Percentiles rank a stretch among this genome's conserved stretches.
Evolutionary conservation across 2,797 vertebrate species (phyloP).

Genomic region (Acanthurus leucopareius): DNA sequence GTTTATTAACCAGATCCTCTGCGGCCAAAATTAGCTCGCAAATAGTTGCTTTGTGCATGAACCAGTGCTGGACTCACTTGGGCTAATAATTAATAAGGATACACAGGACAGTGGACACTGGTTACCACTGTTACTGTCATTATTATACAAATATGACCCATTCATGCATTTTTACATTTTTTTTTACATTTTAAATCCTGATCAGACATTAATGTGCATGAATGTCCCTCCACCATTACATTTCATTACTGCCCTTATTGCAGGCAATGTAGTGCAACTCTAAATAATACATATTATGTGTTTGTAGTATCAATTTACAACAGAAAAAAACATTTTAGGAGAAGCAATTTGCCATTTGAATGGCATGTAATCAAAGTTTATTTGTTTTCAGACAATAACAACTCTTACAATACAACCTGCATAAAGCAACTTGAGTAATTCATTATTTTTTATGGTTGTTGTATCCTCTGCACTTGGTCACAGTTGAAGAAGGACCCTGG

Average conservation of each 20-base stretch:
- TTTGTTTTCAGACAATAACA: neutral
- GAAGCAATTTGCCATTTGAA: too few relatives aligned
- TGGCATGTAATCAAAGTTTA: neutral
- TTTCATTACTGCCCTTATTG: neutral
- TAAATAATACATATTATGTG: neutral
- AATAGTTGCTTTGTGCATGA: neutral
- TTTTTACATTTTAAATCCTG: neutral
- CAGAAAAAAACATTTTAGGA: too few relatives aligned
- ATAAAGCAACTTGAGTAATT: neutral
- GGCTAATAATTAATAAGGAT: neutral
- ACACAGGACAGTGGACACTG: neutral
- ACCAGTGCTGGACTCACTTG: neutral
- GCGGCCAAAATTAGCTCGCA: neutral
- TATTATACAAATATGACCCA: neutral
- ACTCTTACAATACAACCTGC: neutral
- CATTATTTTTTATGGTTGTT: neutral
- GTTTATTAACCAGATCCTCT: constrained; percentile 15
- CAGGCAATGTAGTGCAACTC: neutral
- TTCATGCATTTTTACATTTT: neutral
- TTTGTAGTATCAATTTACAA: neutral
- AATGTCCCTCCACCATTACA: neutral
- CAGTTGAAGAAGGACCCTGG: too few relatives aligned
- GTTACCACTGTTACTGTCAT: neutral
- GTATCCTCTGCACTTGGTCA: neutral
- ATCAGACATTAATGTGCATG: neutral